Conservation (phyloP, 2,888 invertebrate species). For the Oscheius myriophilus region DNA sequence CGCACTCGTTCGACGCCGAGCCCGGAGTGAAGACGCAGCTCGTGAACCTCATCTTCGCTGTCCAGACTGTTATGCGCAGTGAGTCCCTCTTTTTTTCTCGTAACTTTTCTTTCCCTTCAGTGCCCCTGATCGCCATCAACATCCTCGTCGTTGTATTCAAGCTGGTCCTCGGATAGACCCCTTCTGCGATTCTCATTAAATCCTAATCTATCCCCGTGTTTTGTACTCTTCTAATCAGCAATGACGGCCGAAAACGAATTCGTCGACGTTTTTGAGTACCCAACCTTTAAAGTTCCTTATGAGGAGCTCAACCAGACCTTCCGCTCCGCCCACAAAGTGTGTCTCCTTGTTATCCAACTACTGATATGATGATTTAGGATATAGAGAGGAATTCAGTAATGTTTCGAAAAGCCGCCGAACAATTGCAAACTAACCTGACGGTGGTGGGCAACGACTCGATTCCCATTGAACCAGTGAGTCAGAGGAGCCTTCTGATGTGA, state of each 20-base stretch:
- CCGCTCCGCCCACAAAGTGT: conserved; percentile 86
- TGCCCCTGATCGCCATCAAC: conserved; percentile 92
- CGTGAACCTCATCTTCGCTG: conserved; percentile 88
- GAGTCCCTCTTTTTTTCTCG: conserved; percentile 72
- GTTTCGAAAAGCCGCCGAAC: conserved; percentile 21
- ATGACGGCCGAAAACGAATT: conserved; percentile 76
- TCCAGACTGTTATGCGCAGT: conserved; percentile 97
- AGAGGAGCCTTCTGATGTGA: not conserved
- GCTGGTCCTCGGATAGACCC: conserved; percentile 82
- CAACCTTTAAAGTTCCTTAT: conserved; percentile 95
- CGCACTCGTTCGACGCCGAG: conserved; percentile 71
- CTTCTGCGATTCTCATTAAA: not conserved
- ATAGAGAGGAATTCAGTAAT: conserved; percentile 29
- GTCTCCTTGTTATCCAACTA: not conserved
- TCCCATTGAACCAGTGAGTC: conserved; percentile 15
- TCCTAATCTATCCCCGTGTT: not conserved
- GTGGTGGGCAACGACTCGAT: conserved; percentile 25
- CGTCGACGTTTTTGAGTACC: conserved; percentile 88
- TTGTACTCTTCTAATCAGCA: not conserved
- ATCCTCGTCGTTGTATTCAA: conserved; percentile 86
- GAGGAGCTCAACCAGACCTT: conserved; percentile 97
- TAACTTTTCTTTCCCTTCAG: conserved; percentile 75
- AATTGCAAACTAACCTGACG: conserved; percentile 10
- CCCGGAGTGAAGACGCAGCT: conserved; percentile 86
- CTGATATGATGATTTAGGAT: conserved; percentile 28